A percentile compares a stretch with the other conserved stretches of the same genome.
phyloP scores from a whole-genome alignment of 2,797 vertebrate genomes.

The Paratrypauchen microcephalus region DNA sequence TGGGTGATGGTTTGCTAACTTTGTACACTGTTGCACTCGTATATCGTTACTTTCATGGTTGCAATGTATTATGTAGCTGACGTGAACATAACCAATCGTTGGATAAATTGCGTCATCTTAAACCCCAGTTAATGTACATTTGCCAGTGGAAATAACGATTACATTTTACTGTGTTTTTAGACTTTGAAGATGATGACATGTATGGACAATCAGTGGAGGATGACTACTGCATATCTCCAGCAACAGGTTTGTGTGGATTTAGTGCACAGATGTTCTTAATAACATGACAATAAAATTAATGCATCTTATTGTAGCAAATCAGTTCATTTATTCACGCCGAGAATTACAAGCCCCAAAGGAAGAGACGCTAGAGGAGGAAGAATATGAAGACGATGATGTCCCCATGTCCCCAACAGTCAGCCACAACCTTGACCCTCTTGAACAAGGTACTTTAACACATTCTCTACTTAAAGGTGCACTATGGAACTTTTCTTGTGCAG shows the following conservation, averaged over 20 bases:
- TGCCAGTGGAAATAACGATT: too few species aligned
- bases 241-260: slow-evolving; percentile 85
- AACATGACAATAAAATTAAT: background rate
- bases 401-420: slow-evolving; percentile 66
- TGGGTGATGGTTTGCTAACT: background rate
- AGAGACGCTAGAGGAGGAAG: slow-evolving; percentile 87
- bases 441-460: slow-evolving; percentile 82
- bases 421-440: slow-evolving; percentile 79
- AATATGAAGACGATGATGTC: slow-evolving; percentile 74
- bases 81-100: background rate
- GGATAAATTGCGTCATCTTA: background rate
- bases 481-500: too few species aligned
- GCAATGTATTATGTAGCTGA: background rate
- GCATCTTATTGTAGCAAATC: slow-evolving; percentile 82
- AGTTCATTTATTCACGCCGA: slow-evolving; percentile 93
- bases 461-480: background rate
- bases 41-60: too few species aligned
- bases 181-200: slow-evolving; percentile 96
- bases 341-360: slow-evolving; percentile 80
- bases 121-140: background rate
- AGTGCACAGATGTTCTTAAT: background rate
- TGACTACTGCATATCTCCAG: slow-evolving; percentile 97
- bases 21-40: background rate
- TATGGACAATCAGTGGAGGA: slow-evolving; percentile 97
- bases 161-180: slow-evolving; percentile 61